Percentiles rank a stretch among this genome's conserved stretches.
Evolutionary conservation across 2,888 invertebrate species (phyloP).

Genomic region (Pyrocoelia pectoralis): DNA sequence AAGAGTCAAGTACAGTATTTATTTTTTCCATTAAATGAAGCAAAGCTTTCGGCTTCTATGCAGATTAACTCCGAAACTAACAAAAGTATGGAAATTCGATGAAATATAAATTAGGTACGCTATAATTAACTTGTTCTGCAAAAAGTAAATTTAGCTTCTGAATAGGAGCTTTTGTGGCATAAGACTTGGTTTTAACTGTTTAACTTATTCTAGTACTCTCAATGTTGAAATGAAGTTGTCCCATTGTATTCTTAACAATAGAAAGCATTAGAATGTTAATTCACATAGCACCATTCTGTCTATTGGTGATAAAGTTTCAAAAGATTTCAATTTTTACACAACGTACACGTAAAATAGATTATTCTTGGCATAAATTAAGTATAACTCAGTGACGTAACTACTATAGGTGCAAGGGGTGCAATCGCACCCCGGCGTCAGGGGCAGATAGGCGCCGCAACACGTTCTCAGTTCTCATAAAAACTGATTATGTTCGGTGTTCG

Average conservation of each 20-base stretch:
- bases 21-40: too few relatives aligned
- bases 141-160: conserved; percentile 12
- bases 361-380: too few relatives aligned
- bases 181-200: conserved; percentile 8
- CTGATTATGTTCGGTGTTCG: too few relatives aligned
- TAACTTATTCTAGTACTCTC: conserved; percentile 11
- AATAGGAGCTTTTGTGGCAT: conserved; percentile 11
- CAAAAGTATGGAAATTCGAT: conserved; percentile 1
- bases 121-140: neutral
- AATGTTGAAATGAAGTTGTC: conserved; percentile 10
- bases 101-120: neutral
- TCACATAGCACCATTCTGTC: conserved; percentile 9
- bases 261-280: conserved; percentile 11
- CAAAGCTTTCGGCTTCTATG: neutral
- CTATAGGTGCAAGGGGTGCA: too few relatives aligned
- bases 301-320: conserved; percentile 6
- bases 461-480: too few relatives aligned
- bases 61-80: neutral
- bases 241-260: conserved; percentile 11
- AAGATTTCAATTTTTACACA: conserved; percentile 1
- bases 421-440: too few relatives aligned
- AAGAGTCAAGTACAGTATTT: too few relatives aligned
- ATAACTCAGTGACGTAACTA: too few relatives aligned
- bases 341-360: neutral
- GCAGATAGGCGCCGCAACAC: too few relatives aligned